Percentiles rank a stretch among this genome's conserved stretches.
Conservation (phyloP, 2,888 invertebrate species). For the Patella pellucida region DNA sequence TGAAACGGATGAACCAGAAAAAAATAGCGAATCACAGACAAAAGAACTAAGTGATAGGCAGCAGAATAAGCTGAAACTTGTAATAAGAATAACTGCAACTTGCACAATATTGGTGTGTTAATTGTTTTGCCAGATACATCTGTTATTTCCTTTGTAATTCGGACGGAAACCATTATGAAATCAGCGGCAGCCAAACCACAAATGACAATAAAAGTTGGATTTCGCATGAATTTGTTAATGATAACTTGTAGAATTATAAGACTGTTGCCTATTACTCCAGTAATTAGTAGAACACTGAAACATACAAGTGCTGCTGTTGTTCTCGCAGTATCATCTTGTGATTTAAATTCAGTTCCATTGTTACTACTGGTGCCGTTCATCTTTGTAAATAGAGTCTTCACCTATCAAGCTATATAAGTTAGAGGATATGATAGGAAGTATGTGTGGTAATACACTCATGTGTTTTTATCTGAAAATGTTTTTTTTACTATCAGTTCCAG, state of each 20-base stretch:
- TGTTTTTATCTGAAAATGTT: too few species aligned
- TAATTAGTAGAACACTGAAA: background rate
- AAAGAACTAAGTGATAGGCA: conserved; percentile 16
- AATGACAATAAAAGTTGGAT: conserved; percentile 18
- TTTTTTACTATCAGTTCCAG: too few species aligned
- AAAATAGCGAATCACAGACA: conserved; percentile 13
- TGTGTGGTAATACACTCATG: too few species aligned
- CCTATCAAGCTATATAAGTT: too few species aligned
- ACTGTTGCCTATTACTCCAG: conserved; percentile 7
- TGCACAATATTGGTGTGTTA: background rate
- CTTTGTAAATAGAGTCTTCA: too few species aligned
- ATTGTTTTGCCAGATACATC: background rate
- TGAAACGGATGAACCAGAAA: conserved; percentile 16
- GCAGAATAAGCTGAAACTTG: conserved; percentile 15
- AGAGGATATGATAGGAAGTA: too few species aligned
- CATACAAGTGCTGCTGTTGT: background rate
- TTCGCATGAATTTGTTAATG: background rate
- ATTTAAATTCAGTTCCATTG: too few species aligned
- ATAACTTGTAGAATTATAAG: conserved; percentile 6
- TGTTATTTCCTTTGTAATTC: conserved; percentile 14
- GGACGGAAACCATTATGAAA: conserved; percentile 3
- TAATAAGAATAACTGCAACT: conserved; percentile 3
- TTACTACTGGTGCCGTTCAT: too few species aligned
- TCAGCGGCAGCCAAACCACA: conserved; percentile 15
- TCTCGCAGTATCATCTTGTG: background rate